Evolutionary conservation across 2,797 vertebrate genomes (phyloP).

Genomic region (Centropyge bicolor): DNA sequence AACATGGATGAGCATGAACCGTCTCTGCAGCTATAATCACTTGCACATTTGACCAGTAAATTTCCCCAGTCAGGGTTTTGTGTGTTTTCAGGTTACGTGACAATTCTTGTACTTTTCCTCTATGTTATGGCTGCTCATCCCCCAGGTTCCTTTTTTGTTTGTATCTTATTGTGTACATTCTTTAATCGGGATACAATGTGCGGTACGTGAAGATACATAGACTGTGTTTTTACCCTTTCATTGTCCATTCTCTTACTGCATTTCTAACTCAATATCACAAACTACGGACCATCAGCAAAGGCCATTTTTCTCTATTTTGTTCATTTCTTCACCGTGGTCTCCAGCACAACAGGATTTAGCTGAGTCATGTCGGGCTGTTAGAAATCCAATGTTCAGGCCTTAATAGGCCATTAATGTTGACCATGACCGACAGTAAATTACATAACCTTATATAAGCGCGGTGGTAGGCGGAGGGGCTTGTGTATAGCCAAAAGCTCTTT

Average conservation of each 20-base stretch:
- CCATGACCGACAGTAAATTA: not conserved
- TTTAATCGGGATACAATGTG: not conserved
- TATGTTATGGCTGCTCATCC: constrained; percentile 62
- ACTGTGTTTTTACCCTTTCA: not conserved
- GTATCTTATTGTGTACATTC: not conserved
- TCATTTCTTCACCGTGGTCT: constrained; percentile 13
- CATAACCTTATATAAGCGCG: constrained; percentile 6
- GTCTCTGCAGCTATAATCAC: constrained; percentile 56
- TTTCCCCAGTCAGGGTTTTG: constrained; percentile 20
- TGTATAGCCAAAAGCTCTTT: not conserved
- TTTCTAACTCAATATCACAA: constrained; percentile 10
- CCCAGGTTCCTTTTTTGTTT: constrained; percentile 33
- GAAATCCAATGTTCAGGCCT: constrained; percentile 22
- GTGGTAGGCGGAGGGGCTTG: too few species aligned
- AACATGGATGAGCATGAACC: constrained; percentile 10
- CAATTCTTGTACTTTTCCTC: constrained; percentile 48
- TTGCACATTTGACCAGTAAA: constrained; percentile 64
- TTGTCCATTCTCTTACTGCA: not conserved
- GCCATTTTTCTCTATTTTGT: not conserved
- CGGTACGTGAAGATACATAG: not conserved
- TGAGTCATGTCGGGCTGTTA: constrained; percentile 22
- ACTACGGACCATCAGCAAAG: not conserved
- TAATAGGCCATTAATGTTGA: constrained; percentile 25
- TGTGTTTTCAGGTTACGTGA: constrained; percentile 61
- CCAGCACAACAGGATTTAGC: constrained; percentile 1